These are phyloP conservation scores for Sebastes vulpes DNA, from an alignment of 2,797 vertebrate species.

Conservation along the genomic window DNA sequence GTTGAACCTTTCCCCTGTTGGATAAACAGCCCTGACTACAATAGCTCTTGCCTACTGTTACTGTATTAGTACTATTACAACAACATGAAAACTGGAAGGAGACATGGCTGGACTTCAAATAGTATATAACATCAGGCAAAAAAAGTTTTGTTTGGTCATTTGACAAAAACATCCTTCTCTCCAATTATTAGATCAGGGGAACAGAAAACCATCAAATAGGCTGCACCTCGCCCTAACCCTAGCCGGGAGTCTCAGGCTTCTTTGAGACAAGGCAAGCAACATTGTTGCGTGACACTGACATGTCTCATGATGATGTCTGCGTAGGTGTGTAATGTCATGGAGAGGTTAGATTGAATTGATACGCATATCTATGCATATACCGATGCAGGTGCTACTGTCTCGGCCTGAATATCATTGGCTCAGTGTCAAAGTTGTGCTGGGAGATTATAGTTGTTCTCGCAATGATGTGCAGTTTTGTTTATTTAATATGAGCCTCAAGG, in stretches of 20 bases:
- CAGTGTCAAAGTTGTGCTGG: neutral
- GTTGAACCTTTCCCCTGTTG: neutral
- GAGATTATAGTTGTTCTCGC: neutral
- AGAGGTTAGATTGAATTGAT: conserved; percentile 11
- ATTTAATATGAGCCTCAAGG: neutral
- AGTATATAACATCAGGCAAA: neutral
- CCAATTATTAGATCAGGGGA: neutral
- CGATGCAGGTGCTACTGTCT: neutral
- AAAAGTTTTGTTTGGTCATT: neutral
- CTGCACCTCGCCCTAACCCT: neutral
- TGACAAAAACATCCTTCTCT: neutral
- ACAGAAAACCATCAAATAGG: neutral
- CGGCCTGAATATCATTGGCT: neutral
- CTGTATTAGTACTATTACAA: neutral
- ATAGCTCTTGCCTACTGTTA: neutral
- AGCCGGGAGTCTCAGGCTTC: neutral
- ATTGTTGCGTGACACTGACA: conserved; percentile 53
- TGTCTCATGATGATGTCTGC: neutral
- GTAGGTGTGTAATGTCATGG: conserved; percentile 51
- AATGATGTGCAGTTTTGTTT: neutral
- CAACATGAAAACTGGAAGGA: neutral
- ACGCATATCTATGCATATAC: neutral
- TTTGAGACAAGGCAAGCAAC: conserved; percentile 10
- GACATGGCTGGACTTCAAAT: neutral
- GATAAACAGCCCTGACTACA: neutral